Evolutionary conservation across 2,113 vertebrate genomes (phyloP), one percentile per base, ranked within the genome.

Genomic region (Dermatemys mawii): DNA sequence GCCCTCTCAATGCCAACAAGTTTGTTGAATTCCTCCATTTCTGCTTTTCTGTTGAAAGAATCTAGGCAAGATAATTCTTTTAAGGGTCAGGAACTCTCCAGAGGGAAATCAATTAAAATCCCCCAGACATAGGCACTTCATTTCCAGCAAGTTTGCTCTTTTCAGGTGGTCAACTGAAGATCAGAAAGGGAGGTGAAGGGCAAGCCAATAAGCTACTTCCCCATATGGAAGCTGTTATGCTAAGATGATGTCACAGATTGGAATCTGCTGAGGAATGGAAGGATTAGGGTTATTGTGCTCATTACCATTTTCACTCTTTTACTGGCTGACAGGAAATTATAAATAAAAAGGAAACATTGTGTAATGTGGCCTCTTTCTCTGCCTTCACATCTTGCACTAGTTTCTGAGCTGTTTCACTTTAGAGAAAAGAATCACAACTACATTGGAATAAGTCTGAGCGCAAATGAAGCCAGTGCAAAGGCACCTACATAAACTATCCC

Each of bases 221-320:
- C 57, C 10, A 51, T 2, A 2, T 79, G 86, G 48, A 55, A 67
- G 67, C 13, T 24, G 16, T 81, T 29, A 57, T 3, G 1, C 11
- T 11, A 55, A 87, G 38, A 6, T 78, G 63, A 51, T 49, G 48
- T 51, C 48, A 2, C 46, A 55, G 80, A 48, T 13, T 9, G 38
- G 32, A 38, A 67, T 48, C 26, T 35, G 4, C 54, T 67, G 85
- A 75, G 46, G 21, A 51, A 8, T 26, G 26, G 51, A 4, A 41
- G 29, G 16, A 1, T 22, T 5, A 6, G 21, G 21, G 7, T 11
- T 49, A 26, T 11, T 73, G 21, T 44, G 46, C 55, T 19, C 0
- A 0, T 44, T 49, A 11, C 54, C 51, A 38, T 54, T 89, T 82
- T 75, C 50, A 57, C 17, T 84, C 57, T 1, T 17, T 76, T 24